Conservation (phyloP, 2,797 vertebrate genomes). For the Pseudotriccus pelzelni region DNA sequence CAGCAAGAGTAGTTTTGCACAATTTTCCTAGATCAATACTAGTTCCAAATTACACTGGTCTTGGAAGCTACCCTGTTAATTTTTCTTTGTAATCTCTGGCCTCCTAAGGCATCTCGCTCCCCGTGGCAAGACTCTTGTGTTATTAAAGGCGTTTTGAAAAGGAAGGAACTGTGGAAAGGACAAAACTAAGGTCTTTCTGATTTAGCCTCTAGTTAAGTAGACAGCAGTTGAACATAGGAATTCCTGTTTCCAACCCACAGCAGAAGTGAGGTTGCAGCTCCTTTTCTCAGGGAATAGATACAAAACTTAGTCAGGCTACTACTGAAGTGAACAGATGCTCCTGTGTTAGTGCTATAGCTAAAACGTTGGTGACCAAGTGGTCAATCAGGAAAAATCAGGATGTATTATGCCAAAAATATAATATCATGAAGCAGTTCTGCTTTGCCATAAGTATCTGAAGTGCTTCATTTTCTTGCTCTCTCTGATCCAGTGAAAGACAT, state of each 20-base stretch:
- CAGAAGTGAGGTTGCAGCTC: not conserved
- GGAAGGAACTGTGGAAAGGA: not conserved
- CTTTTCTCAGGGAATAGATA: not conserved
- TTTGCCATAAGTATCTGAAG: not conserved
- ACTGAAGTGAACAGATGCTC: not conserved
- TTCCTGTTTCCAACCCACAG: not conserved
- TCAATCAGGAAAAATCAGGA: not conserved
- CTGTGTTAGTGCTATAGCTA: not conserved
- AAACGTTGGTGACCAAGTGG: not conserved
- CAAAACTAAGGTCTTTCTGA: not conserved
- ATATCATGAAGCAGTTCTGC: not conserved
- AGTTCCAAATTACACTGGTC: not conserved
- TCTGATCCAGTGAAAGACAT: not conserved
- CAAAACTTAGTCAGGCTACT: not conserved
- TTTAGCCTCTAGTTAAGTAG: not conserved
- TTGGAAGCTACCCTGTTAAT: not conserved
- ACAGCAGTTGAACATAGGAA: not conserved
- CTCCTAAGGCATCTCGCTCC: not conserved
- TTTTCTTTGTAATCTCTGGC: not conserved
- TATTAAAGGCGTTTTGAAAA: not conserved
- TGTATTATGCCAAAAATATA: not conserved
- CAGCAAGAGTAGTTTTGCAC: not conserved
- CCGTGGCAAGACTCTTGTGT: not conserved
- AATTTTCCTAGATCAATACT: not conserved
- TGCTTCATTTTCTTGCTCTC: accelerated